Evolutionary conservation across 1,140 invertebrate genomes (phyloP).

Genomic region (Gonatopus flavifemur): DNA sequence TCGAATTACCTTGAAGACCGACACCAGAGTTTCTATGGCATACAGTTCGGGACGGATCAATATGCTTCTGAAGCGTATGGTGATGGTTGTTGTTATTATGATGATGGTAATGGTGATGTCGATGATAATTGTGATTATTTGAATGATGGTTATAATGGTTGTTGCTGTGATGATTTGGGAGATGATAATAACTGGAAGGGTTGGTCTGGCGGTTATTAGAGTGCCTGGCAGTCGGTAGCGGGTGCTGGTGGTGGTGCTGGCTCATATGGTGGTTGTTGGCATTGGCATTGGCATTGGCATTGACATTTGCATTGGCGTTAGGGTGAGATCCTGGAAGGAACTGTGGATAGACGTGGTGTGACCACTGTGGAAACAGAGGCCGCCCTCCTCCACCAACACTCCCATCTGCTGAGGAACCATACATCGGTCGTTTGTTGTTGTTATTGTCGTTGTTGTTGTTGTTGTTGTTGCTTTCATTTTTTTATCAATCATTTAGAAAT

Average conservation of each 20-base stretch:
- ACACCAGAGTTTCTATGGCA: conserved; percentile 66
- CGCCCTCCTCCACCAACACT: conserved; percentile 62
- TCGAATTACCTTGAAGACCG: conserved; percentile 67
- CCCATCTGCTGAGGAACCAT: conserved; percentile 57
- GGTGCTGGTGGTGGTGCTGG: conserved; percentile 62
- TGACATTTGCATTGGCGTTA: conserved; percentile 63
- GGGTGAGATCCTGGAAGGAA: conserved; percentile 85
- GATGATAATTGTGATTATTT: conserved; percentile 55
- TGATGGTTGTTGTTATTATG: conserved; percentile 58
- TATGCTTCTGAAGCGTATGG: conserved; percentile 63
- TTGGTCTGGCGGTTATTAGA: conserved; percentile 52
- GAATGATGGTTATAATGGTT: conserved; percentile 57
- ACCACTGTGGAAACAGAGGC: conserved; percentile 88
- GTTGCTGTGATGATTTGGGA: conserved; percentile 56
- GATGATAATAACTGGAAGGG: conserved; percentile 53
- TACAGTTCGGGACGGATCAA: conserved; percentile 62
- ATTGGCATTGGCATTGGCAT: conserved; percentile 60
- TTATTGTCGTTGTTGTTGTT: conserved; percentile 3
- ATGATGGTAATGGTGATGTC: conserved; percentile 55
- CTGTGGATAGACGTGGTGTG: conserved; percentile 88
- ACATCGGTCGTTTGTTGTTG: conserved; percentile 17
- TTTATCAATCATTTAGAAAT: conserved; percentile 7
- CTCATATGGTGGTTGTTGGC: too few species aligned
- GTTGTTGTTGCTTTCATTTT: neutral
- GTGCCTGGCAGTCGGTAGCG: conserved; percentile 56